A percentile compares a stretch with the other conserved stretches of the same genome.
Evolutionary conservation across 2,888 invertebrate genomes (phyloP).

Genomic region (Chironomus tentans): DNA sequence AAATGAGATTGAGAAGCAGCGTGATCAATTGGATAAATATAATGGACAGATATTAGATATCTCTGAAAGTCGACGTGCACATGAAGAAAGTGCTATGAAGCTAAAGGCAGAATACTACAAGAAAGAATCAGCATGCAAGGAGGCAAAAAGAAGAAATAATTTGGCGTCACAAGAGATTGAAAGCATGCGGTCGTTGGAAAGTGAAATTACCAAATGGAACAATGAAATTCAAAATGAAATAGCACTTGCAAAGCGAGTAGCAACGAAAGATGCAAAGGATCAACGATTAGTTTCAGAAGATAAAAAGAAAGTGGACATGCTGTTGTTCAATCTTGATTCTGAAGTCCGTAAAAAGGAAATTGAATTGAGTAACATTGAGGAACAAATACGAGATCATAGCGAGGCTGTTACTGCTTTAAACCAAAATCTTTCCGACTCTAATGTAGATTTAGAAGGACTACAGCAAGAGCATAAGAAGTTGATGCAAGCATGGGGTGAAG

Average conservation of each 20-base stretch:
- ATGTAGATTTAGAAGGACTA: conserved; percentile 61
- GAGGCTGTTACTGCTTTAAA: conserved; percentile 51
- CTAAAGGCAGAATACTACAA: conserved; percentile 39
- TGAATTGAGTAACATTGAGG: conserved; percentile 52
- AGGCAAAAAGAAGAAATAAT: conserved; percentile 35
- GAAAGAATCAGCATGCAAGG: conserved; percentile 32
- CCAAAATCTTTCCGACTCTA: conserved; percentile 56
- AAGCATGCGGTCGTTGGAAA: conserved; percentile 36
- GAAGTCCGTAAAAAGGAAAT: conserved; percentile 63
- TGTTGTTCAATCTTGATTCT: conserved; percentile 56
- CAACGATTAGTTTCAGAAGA: conserved; percentile 40
- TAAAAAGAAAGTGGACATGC: conserved; percentile 48
- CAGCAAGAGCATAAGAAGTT: conserved; percentile 60
- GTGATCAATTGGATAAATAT: conserved; percentile 43
- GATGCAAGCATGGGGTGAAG: conserved; percentile 64
- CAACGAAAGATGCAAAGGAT: conserved; percentile 37
- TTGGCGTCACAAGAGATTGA: conserved; percentile 36
- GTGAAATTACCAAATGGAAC: conserved; percentile 39
- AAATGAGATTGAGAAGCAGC: conserved; percentile 44
- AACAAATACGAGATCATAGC: conserved; percentile 57
- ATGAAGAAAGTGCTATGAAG: conserved; percentile 37
- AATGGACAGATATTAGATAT: conserved; percentile 40
- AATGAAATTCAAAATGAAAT: conserved; percentile 39
- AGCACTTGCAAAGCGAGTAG: conserved; percentile 38
- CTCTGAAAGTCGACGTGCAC: conserved; percentile 36